These are phyloP conservation scores for Phasianus colchicus DNA, from an alignment of 2,113 vertebrate species.

Conservation along the genomic window DNA sequence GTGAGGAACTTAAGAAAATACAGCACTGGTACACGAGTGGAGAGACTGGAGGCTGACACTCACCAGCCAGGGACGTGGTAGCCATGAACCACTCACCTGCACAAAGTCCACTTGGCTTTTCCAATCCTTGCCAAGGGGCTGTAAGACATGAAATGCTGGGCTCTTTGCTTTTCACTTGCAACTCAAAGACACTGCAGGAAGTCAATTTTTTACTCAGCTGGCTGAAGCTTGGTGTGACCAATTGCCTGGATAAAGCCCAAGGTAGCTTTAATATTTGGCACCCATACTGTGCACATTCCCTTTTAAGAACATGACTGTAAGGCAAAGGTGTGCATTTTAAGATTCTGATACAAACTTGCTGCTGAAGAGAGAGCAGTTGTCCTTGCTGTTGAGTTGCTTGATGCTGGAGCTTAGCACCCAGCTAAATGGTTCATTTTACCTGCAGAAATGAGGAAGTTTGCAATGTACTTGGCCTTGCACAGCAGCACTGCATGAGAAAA, in stretches of 20 bases:
- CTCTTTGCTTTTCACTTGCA: neutral
- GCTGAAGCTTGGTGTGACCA: neutral
- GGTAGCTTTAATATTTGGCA: neutral
- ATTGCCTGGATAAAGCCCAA: neutral
- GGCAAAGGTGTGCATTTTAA: neutral
- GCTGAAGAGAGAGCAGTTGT: neutral
- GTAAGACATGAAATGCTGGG: neutral
- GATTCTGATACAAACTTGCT: neutral
- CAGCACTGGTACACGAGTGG: neutral
- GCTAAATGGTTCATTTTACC: no score
- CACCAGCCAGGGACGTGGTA: neutral
- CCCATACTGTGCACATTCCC: fast-evolving
- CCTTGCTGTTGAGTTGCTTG: neutral
- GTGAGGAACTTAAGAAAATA: neutral
- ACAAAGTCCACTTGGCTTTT: constrained; percentile 27
- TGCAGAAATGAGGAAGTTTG: neutral
- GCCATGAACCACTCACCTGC: neutral
- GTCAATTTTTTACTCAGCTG: neutral
- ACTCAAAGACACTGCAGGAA: neutral
- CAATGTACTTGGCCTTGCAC: neutral
- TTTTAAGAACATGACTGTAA: neutral
- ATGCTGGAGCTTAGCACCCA: neutral
- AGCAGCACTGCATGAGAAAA: neutral
- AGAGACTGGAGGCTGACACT: neutral
- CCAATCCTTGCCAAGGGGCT: neutral